Evolutionary conservation across 2,797 vertebrate species (phyloP).

Genomic region (Choloepus didactylus): DNA sequence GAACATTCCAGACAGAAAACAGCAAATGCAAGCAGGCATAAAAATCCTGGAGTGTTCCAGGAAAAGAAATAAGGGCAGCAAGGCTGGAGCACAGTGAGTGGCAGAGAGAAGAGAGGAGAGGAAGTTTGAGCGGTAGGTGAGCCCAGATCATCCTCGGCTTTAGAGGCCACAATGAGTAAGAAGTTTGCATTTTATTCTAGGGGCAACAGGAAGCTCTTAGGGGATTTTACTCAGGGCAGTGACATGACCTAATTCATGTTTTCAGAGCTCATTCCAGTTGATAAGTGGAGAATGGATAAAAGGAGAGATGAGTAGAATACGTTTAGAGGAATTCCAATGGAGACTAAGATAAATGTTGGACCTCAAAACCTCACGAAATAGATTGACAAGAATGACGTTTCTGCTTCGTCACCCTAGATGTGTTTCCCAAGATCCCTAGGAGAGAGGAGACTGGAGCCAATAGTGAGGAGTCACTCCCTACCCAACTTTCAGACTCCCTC

Average conservation of each 20-base stretch:
- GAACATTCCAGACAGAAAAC: not conserved
- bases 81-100: rapidly evolving
- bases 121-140: not conserved
- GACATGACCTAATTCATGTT: slow-evolving; percentile 25
- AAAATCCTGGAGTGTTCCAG: not conserved
- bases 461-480: not conserved
- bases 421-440: not conserved
- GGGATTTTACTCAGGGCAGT: not conserved
- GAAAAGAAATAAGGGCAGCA: not conserved
- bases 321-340: not conserved
- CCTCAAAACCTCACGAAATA: not conserved
- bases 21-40: not conserved
- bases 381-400: not conserved
- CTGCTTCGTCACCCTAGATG: not conserved
- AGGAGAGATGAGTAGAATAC: not conserved
- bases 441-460: not conserved
- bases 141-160: not conserved
- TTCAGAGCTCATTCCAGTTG: slow-evolving; percentile 17
- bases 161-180: too few relatives aligned
- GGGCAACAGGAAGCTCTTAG: not conserved
- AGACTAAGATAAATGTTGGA: not conserved
- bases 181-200: not conserved
- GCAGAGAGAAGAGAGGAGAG: not conserved
- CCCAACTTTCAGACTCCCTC: not conserved
- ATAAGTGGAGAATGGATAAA: not conserved